phyloP scores from a whole-genome alignment of 1,140 invertebrate genomes.

The Cherax quadricarinatus region DNA sequence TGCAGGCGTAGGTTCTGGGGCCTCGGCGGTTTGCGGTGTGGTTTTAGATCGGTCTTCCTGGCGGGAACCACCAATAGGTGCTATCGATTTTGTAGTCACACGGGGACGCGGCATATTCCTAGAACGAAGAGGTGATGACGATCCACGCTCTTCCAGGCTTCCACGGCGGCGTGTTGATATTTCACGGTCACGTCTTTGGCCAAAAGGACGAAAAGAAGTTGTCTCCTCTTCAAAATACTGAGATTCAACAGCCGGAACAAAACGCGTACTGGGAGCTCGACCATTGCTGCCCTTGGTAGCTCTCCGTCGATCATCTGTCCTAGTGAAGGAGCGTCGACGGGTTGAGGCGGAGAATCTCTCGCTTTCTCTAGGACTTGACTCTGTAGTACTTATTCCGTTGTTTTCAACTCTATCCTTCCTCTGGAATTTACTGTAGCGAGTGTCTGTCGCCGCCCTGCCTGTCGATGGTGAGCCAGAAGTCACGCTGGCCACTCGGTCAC shows the following conservation, averaged over 20 bases:
- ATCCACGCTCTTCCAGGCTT: conserved; percentile 1
- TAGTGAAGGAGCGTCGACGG: conserved; percentile 52
- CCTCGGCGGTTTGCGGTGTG: neutral
- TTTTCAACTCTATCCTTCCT: conserved; percentile 63
- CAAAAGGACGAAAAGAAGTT: conserved; percentile 51
- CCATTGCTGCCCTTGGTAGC: neutral
- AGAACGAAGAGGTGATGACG: neutral
- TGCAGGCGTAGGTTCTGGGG: conserved; percentile 24
- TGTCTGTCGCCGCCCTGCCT: conserved; percentile 66
- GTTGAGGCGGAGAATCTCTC: conserved; percentile 69
- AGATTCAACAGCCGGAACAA: conserved; percentile 41
- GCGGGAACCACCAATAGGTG: neutral
- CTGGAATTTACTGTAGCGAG: conserved; percentile 71
- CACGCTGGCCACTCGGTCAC: conserved; percentile 54
- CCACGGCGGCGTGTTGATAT: conserved; percentile 37
- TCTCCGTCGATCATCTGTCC: conserved; percentile 22
- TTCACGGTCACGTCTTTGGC: conserved; percentile 53
- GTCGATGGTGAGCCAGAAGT: conserved; percentile 12
- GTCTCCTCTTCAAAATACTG: conserved; percentile 50
- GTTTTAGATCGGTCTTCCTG: conserved; percentile 17
- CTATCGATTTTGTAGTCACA: neutral
- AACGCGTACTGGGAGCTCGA: conserved; percentile 42
- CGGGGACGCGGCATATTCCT: conserved; percentile 9
- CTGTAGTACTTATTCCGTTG: conserved; percentile 66
- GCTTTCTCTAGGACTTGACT: conserved; percentile 45